Percentiles rank a stretch among this genome's conserved stretches.
Evolutionary conservation across 2,113 vertebrate genomes (phyloP).

Genomic region (Peucedramus taeniatus): DNA sequence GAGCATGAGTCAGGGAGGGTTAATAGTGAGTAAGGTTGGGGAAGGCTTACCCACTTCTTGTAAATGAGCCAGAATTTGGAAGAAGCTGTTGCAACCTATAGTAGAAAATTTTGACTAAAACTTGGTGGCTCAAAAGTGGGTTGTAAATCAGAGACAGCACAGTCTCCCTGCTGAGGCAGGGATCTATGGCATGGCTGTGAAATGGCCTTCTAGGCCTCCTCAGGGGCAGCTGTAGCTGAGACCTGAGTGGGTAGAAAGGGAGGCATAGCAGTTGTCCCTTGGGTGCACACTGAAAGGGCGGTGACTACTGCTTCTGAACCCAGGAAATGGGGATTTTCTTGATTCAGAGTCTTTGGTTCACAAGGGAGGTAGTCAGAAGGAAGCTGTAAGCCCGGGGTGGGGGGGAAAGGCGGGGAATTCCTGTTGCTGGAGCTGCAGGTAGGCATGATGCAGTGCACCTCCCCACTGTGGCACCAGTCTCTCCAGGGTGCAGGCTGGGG

Average conservation of each 20-base stretch:
- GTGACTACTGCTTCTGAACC: not conserved
- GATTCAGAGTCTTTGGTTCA: not conserved
- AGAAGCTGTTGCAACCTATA: not conserved
- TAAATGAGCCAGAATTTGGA: not conserved
- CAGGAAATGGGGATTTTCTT: not conserved
- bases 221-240: not conserved
- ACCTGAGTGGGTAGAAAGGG: accelerated
- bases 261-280: not conserved
- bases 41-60: not conserved
- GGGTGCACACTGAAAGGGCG: not conserved
- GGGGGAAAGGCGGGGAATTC: not conserved
- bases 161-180: not conserved
- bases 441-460: accelerated
- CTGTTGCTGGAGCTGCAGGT: not conserved
- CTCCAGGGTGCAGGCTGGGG: not conserved
- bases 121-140: not conserved
- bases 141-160: not conserved
- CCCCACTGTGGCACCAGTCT: not conserved
- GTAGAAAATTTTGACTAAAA: not conserved
- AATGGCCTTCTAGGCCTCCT: not conserved
- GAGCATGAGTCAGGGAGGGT: not conserved
- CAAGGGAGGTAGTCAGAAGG: not conserved
- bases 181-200: not conserved
- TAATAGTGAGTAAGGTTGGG: not conserved
- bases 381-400: not conserved